phyloP scores from a whole-genome alignment of 2,113 vertebrate genomes.

The Gallinago undulata region DNA sequence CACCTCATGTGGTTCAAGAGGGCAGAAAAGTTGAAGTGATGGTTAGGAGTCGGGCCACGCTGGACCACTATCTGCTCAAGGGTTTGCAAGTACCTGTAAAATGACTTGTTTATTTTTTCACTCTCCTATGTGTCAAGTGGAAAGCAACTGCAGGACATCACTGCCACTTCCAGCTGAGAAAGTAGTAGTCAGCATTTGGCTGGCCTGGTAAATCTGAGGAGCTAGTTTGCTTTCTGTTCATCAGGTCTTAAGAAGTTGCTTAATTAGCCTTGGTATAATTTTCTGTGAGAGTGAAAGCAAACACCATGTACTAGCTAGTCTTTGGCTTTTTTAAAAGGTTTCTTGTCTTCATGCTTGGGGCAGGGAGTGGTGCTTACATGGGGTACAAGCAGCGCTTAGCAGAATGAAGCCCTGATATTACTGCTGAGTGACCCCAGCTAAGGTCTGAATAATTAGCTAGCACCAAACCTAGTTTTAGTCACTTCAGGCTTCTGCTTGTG shows the following conservation, averaged over 20 bases:
- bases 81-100: neutral
- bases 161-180: neutral
- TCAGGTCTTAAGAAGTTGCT: neutral
- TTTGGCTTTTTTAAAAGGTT: neutral
- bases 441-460: slow-evolving; percentile 16
- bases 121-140: neutral
- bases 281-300: neutral
- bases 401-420: neutral
- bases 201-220: neutral
- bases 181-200: neutral
- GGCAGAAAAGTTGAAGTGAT: neutral
- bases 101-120: neutral
- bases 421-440: neutral
- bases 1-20: neutral
- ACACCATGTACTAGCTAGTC: neutral
- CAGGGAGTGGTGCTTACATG: neutral
- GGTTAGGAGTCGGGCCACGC: neutral
- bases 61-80: neutral
- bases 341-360: neutral
- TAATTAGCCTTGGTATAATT: neutral
- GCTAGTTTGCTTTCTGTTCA: neutral
- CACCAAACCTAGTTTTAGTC: slow-evolving; percentile 6
- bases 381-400: neutral
- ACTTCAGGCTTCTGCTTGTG: neutral
- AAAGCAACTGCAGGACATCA: neutral